Conservation (phyloP, 2,797 vertebrate genomes). For the Rhinichthys osculus region DNA sequence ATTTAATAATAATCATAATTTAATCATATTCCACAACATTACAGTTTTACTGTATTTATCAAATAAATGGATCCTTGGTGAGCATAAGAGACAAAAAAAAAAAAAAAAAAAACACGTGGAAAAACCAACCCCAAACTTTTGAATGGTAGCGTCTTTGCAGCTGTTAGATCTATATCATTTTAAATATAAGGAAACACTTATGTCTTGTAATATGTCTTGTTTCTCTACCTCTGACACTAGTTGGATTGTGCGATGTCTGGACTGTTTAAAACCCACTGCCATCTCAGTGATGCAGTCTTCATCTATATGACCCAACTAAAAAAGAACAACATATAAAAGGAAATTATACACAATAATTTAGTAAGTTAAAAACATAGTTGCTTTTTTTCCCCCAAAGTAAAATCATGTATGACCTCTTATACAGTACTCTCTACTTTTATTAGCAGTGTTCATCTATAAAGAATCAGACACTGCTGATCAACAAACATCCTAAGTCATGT, state of each 20-base stretch:
- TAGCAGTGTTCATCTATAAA: background rate
- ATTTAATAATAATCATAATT: no score
- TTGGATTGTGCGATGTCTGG: conserved; percentile 78
- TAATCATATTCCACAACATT: background rate
- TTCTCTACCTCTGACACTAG: conserved; percentile 86
- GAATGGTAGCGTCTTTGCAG: background rate
- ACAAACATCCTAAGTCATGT: background rate
- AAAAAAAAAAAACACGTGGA: no score
- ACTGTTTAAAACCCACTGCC: conserved; percentile 84
- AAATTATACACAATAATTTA: background rate
- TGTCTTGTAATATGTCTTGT: background rate
- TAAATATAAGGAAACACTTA: background rate
- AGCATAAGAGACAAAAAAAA: background rate
- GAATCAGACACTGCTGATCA: background rate
- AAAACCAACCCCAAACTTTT: background rate
- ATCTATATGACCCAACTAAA: conserved; percentile 86
- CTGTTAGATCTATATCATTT: background rate
- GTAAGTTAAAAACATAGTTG: background rate
- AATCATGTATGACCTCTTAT: background rate
- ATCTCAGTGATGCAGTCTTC: conserved; percentile 93
- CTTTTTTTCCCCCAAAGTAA: background rate
- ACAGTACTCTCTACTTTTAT: background rate
- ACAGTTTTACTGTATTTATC: background rate
- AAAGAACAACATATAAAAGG: conserved; percentile 25
- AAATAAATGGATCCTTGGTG: background rate